Evolutionary conservation across 2,888 invertebrate species (phyloP).

Genomic region (Hypercompe scribonia): DNA sequence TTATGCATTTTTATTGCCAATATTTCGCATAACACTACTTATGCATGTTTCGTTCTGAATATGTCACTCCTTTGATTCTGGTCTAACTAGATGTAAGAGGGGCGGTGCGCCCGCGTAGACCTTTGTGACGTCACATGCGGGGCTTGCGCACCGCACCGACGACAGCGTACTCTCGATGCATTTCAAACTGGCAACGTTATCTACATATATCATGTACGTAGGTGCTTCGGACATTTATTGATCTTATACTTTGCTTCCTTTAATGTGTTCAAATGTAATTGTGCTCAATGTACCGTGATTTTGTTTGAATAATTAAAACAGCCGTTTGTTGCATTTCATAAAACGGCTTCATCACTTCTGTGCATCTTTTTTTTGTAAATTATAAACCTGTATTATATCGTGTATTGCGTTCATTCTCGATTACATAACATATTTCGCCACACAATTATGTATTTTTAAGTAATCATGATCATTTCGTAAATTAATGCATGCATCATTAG

Average conservation of each 20-base stretch:
- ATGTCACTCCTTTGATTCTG: conserved; percentile 68
- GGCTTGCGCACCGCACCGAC: conserved; percentile 30
- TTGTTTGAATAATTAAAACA: conserved; percentile 58
- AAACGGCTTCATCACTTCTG: conserved; percentile 33
- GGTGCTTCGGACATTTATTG: conserved; percentile 63
- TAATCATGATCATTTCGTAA: conserved; percentile 34
- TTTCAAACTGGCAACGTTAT: conserved; percentile 53
- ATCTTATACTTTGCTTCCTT: conserved; percentile 76
- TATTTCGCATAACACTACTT: conserved; percentile 75
- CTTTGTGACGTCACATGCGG: conserved; percentile 38
- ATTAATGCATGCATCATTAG: conserved; percentile 30
- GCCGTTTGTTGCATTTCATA: conserved; percentile 38
- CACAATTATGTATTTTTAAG: conserved; percentile 24
- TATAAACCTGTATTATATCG: conserved; percentile 38
- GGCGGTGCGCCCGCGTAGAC: conserved; percentile 33
- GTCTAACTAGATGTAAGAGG: conserved; percentile 72
- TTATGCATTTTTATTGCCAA: conserved; percentile 85
- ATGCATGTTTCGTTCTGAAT: conserved; percentile 71
- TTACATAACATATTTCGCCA: conserved; percentile 49
- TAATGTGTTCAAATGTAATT: conserved; percentile 81
- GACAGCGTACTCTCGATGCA: conserved; percentile 48
- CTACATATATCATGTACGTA: conserved; percentile 44
- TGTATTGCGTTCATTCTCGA: conserved; percentile 50
- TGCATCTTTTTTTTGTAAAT: conserved; percentile 36
- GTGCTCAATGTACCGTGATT: conserved; percentile 76